A percentile compares a stretch with the other conserved stretches of the same genome.
phyloP scores from a whole-genome alignment of 1,140 invertebrate species.

The Ostrea edulis region DNA sequence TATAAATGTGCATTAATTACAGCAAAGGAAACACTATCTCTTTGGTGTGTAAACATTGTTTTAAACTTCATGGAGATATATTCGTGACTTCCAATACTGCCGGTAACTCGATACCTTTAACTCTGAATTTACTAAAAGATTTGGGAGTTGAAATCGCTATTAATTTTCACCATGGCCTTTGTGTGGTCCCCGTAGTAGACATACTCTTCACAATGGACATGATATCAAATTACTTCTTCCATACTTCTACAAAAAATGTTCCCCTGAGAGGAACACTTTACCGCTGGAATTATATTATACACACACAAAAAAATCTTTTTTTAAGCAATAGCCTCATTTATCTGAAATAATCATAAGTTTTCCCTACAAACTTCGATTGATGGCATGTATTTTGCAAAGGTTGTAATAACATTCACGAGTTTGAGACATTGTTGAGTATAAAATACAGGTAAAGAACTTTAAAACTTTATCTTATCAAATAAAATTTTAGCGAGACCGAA shows the following conservation, averaged over 20 bases:
- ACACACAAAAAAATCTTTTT: neutral
- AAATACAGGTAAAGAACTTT: neutral
- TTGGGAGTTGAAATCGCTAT: conserved; percentile 34
- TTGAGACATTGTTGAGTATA: neutral
- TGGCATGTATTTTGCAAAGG: neutral
- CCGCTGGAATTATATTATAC: neutral
- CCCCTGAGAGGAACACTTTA: neutral
- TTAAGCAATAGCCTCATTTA: neutral
- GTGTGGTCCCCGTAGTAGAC: conserved; percentile 3
- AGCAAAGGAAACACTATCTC: neutral
- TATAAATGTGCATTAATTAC: conserved; percentile 31
- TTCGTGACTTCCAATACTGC: conserved; percentile 9
- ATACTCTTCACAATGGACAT: conserved; percentile 12
- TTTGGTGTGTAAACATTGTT: conserved; percentile 32
- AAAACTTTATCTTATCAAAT: too few species aligned
- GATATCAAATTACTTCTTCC: conserved; percentile 2
- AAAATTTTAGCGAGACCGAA: too few species aligned
- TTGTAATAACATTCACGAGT: neutral
- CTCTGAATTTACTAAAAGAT: conserved; percentile 7
- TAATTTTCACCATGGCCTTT: conserved; percentile 15
- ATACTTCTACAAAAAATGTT: conserved; percentile 19
- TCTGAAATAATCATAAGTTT: neutral
- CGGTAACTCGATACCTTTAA: conserved; percentile 1
- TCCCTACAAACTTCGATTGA: neutral
- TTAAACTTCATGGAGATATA: conserved; percentile 15